These are phyloP conservation scores for Trichonephila clavata DNA, from an alignment of 1,140 invertebrate genomes.

Conservation along the genomic window DNA sequence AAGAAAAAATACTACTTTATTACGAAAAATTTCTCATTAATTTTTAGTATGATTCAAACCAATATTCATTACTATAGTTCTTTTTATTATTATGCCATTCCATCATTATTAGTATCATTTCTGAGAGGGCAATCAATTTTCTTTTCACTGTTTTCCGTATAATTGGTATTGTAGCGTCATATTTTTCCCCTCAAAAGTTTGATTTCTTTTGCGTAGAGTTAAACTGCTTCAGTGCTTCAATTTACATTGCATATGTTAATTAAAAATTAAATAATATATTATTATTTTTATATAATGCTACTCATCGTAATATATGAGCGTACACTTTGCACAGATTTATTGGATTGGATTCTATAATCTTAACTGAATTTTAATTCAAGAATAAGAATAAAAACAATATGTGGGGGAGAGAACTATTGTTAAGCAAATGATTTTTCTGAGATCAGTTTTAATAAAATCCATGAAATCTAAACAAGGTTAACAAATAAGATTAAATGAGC, in stretches of 20 bases:
- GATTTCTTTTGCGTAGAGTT: background rate
- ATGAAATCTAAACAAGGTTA: too few species aligned
- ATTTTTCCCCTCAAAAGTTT: too few species aligned
- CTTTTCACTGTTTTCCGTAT: background rate
- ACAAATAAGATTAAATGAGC: too few species aligned
- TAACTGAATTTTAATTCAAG: too few species aligned
- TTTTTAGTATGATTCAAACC: background rate
- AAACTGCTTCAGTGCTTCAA: background rate
- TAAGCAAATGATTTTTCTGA: too few species aligned
- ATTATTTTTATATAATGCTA: background rate
- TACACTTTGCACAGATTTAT: too few species aligned
- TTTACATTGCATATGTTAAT: background rate
- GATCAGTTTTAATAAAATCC: too few species aligned
- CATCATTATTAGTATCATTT: background rate
- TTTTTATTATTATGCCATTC: background rate
- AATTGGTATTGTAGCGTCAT: background rate
- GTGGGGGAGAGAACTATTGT: too few species aligned
- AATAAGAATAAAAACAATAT: too few species aligned
- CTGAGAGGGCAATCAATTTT: background rate
- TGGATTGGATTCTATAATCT: too few species aligned
- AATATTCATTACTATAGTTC: conserved; percentile 1
- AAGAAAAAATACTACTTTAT: background rate
- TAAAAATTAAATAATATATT: background rate
- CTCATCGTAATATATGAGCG: too few species aligned
- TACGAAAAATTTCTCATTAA: background rate